phyloP scores from a whole-genome alignment of 35 echinoderm and acorn worm species.

The Stichopus chloronotus region DNA sequence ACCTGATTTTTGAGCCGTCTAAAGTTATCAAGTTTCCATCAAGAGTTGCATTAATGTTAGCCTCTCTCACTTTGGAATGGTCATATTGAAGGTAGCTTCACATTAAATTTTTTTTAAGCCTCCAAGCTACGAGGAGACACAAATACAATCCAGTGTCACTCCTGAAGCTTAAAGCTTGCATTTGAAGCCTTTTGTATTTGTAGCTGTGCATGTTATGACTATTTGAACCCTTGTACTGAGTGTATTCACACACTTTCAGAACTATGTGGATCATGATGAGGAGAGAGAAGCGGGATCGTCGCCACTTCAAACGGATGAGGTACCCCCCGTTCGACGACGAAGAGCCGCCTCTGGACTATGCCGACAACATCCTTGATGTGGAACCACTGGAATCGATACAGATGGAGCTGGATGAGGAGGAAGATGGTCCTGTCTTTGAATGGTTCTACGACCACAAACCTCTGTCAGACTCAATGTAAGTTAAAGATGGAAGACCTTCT shows the following conservation, averaged over 20 bases:
- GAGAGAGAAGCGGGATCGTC: slow-evolving; percentile 95
- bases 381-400: slow-evolving; percentile 94
- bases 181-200: too few species aligned
- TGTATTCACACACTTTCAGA: slow-evolving; percentile 21
- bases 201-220: too few species aligned
- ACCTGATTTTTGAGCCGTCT: too few species aligned
- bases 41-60: too few species aligned
- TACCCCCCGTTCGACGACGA: slow-evolving; percentile 98
- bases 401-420: slow-evolving; percentile 95
- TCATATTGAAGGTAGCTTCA: too few species aligned
- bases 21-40: too few species aligned
- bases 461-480: slow-evolving; percentile 86
- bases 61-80: too few species aligned
- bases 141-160: too few species aligned
- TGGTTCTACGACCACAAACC: slow-evolving; percentile 99
- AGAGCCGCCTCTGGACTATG: slow-evolving; percentile 88
- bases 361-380: slow-evolving; percentile 95
- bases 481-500: not conserved
- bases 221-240: too few species aligned
- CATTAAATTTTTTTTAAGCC: too few species aligned
- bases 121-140: too few species aligned
- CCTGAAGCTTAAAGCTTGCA: too few species aligned
- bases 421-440: slow-evolving; percentile 92
- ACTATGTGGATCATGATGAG: slow-evolving; percentile 99
- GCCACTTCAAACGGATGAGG: slow-evolving; percentile 96